These are phyloP conservation scores for Acanthochromis polyacanthus DNA, from an alignment of 2,113 vertebrate species.

Conservation along the genomic window DNA sequence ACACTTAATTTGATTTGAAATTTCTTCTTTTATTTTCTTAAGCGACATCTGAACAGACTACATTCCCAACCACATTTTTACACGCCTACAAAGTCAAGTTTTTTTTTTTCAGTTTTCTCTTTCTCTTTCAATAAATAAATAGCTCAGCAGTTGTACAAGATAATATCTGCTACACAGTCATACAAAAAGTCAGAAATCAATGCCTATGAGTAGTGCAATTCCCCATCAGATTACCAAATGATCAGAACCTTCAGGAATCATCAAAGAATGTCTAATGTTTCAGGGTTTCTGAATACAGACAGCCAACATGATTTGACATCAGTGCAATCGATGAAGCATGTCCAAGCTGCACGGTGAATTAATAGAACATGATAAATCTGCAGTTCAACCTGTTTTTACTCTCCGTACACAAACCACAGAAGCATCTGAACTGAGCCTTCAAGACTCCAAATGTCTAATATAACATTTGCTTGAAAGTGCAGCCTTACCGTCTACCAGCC, in stretches of 20 bases:
- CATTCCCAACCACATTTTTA: too few species aligned
- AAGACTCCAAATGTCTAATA: background rate
- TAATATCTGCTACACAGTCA: background rate
- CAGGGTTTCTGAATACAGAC: constrained; percentile 2
- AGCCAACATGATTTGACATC: constrained; percentile 8
- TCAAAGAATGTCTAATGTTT: constrained; percentile 2
- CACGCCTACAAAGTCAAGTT: too few species aligned
- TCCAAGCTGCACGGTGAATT: constrained; percentile 1
- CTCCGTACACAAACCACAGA: background rate
- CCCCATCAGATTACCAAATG: background rate
- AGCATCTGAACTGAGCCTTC: background rate
- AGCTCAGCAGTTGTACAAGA: background rate
- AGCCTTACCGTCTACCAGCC: background rate
- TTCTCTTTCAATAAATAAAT: too few species aligned
- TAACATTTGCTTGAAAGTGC: background rate
- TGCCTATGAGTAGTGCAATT: constrained; percentile 11
- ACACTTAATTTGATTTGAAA: too few species aligned
- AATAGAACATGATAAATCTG: background rate
- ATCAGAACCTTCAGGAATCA: background rate
- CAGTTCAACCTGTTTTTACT: background rate
- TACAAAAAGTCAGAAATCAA: constrained; percentile 23
- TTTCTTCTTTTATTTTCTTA: too few species aligned
- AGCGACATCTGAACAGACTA: too few species aligned
- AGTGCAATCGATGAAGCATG: background rate
- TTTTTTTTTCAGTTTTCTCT: too few species aligned